These are phyloP conservation scores for Epinephelus malabaricus DNA, from an alignment of 2,797 vertebrate species.

Conservation along the genomic window DNA sequence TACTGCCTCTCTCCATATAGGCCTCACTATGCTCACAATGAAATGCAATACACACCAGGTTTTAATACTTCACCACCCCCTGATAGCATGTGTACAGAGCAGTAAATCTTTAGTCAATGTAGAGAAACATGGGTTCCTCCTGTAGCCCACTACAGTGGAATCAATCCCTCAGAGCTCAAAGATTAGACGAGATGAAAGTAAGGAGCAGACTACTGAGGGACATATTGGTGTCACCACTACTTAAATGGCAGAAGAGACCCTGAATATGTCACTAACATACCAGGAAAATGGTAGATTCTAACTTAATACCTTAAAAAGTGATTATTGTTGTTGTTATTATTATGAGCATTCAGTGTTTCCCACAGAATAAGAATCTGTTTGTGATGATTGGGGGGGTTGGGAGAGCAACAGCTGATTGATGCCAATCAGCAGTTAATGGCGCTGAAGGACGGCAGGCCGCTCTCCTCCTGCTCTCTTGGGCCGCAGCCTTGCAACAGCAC, in stretches of 20 bases:
- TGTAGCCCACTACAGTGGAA: not conserved
- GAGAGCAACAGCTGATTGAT: no score
- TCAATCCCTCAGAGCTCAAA: constrained; percentile 5
- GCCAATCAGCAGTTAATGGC: no score
- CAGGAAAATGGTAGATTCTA: not conserved
- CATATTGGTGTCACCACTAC: constrained; percentile 11
- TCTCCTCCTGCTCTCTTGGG: no score
- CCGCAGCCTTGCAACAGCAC: no score
- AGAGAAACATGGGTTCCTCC: constrained; percentile 6
- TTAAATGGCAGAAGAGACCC: not conserved
- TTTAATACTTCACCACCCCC: constrained; percentile 11
- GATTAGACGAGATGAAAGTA: constrained; percentile 24
- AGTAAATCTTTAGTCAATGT: constrained; percentile 2
- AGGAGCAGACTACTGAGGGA: constrained; percentile 18
- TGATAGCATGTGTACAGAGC: constrained; percentile 3
- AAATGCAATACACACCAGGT: not conserved
- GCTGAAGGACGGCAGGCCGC: no score
- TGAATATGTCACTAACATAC: constrained; percentile 9
- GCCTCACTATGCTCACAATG: constrained; percentile 12
- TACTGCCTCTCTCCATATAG: constrained; percentile 15
- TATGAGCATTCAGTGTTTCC: no score
- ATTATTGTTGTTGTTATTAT: no score
- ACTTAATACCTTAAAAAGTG: not conserved
- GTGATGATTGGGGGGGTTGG: no score
- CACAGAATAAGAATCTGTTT: no score